Percentiles rank a stretch among this genome's conserved stretches.
phyloP scores from a whole-genome alignment of 2,113 vertebrate species.

The Cervus canadensis region DNA sequence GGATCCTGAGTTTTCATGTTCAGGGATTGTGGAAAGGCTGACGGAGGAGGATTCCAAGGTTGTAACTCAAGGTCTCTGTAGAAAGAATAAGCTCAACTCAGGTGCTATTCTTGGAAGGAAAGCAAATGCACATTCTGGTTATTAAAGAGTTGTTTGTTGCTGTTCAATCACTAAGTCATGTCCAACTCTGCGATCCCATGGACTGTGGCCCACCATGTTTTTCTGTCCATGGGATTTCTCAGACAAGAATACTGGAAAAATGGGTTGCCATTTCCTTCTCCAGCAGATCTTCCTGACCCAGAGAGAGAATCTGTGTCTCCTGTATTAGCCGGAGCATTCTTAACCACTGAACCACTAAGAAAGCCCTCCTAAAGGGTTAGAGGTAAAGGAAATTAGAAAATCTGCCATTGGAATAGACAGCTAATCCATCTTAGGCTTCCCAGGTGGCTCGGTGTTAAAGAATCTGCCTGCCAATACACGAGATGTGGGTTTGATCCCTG shows the following conservation, averaged over 20 bases:
- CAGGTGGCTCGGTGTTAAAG: not conserved
- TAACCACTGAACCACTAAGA: not conserved
- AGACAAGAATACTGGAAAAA: not conserved
- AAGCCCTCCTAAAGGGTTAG: not conserved
- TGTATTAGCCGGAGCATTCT: not conserved
- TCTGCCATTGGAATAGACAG: not conserved
- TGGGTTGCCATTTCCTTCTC: not conserved
- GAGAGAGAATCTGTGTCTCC: not conserved
- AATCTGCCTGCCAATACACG: not conserved
- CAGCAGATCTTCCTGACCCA: not conserved
- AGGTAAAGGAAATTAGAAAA: not conserved
- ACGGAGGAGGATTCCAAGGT: not conserved
- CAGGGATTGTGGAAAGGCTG: not conserved
- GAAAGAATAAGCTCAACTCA: not conserved
- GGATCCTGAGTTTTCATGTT: not conserved
- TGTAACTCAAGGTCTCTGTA: not conserved
- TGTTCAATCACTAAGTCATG: not conserved
- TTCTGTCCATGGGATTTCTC: not conserved
- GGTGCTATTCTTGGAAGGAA: not conserved
- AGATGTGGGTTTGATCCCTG: not conserved
- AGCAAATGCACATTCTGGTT: not conserved
- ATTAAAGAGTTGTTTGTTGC: not conserved
- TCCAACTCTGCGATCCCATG: not conserved
- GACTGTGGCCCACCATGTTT: not conserved
- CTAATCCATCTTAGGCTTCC: not conserved